These are phyloP conservation scores for Ormyrus pomaceus DNA, from an alignment of 2,888 invertebrate genomes.

Conservation along the genomic window DNA sequence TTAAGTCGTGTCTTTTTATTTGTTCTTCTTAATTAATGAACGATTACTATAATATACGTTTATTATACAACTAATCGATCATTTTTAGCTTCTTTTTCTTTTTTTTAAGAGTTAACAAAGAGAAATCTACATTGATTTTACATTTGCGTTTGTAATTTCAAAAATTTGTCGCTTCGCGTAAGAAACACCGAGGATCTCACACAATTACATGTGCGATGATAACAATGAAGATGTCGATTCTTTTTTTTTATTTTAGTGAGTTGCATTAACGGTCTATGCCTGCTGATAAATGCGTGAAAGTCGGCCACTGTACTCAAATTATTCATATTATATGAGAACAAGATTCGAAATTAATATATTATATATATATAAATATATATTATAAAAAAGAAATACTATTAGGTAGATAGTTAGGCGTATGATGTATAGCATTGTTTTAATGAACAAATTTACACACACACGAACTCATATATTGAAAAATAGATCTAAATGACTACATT, in stretches of 20 bases:
- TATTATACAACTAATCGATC: constrained; percentile 42
- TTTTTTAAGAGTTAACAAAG: constrained; percentile 46
- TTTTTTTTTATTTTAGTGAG: constrained; percentile 61
- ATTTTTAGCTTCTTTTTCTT: constrained; percentile 34
- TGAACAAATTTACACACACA: constrained; percentile 66
- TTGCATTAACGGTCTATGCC: constrained; percentile 72
- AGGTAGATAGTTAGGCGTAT: constrained; percentile 68
- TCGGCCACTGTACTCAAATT: constrained; percentile 72
- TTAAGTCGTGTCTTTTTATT: constrained; percentile 57
- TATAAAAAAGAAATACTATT: constrained; percentile 57
- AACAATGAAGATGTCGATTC: constrained; percentile 40
- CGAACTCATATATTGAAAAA: constrained; percentile 52
- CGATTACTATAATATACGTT: constrained; percentile 37
- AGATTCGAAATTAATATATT: constrained; percentile 74
- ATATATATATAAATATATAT: constrained; percentile 62
- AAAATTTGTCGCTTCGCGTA: constrained; percentile 47
- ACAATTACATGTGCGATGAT: constrained; percentile 39
- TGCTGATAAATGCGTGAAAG: constrained; percentile 64
- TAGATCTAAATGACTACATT: constrained; percentile 58
- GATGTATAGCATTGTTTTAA: constrained; percentile 71
- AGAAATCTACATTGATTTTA: constrained; percentile 53
- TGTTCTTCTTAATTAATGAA: constrained; percentile 46
- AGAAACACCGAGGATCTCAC: constrained; percentile 55
- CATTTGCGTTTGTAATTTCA: constrained; percentile 48
- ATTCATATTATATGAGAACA: constrained; percentile 70